Percentiles rank a stretch among this genome's conserved stretches.
These are phyloP conservation scores for Hydrolagus affinis DNA, from an alignment of 2,113 vertebrate genomes.

Conservation along the genomic window DNA sequence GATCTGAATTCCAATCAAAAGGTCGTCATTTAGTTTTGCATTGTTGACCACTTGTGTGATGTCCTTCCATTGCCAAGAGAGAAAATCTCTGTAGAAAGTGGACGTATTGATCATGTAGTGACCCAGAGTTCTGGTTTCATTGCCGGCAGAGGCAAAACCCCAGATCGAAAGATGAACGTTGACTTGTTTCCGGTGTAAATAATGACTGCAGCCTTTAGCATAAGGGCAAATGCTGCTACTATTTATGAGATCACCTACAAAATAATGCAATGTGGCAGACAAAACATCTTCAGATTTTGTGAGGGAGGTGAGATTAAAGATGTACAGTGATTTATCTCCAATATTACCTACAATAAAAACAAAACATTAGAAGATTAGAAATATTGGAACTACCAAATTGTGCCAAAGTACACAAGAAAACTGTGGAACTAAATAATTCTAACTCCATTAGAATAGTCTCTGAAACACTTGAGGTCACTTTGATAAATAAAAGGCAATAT, in stretches of 20 bases:
- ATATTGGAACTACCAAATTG: not conserved
- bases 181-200: slow-evolving; percentile 45
- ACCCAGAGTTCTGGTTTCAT: slow-evolving; percentile 58
- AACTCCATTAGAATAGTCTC: not conserved
- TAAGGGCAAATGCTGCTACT: slow-evolving; percentile 47
- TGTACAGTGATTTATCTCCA: slow-evolving; percentile 58
- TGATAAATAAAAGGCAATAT: not conserved
- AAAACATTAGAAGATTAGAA: not conserved
- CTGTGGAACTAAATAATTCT: not conserved
- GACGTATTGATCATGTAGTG: slow-evolving; percentile 63
- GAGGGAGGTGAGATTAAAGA: slow-evolving; percentile 87
- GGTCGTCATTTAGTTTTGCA: slow-evolving; percentile 62
- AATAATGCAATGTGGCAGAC: slow-evolving; percentile 79
- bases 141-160: slow-evolving; percentile 59
- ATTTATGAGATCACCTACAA: slow-evolving; percentile 61
- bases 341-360: slow-evolving; percentile 53
- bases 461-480: not conserved
- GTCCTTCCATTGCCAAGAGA: slow-evolving; percentile 85
- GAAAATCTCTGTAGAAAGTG: slow-evolving; percentile 48
- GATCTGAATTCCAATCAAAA: slow-evolving; percentile 71
- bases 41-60: slow-evolving; percentile 68
- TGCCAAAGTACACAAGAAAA: not conserved
- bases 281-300: slow-evolving; percentile 82
- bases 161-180: slow-evolving; percentile 67
- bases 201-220: slow-evolving; percentile 45